These are phyloP conservation scores for Percina caprodes DNA, from an alignment of 2,113 vertebrate genomes.

Conservation along the genomic window DNA sequence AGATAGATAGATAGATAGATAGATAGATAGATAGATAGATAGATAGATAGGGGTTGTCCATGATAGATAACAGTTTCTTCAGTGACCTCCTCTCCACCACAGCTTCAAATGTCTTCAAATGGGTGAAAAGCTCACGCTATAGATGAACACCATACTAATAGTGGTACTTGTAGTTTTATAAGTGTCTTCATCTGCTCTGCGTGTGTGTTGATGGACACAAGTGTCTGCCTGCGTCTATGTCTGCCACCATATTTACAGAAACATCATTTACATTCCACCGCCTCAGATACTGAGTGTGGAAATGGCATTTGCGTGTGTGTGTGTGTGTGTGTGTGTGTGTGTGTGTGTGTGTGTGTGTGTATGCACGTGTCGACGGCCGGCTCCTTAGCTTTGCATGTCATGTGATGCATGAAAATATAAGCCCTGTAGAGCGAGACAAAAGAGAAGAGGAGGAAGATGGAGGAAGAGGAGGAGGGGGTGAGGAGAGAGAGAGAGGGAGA, in stretches of 20 bases:
- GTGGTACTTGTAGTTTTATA: neutral
- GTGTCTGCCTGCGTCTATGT: constrained; percentile 34
- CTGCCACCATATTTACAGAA: constrained; percentile 27
- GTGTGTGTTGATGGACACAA: constrained; percentile 18
- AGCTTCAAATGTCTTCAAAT: too few relatives aligned
- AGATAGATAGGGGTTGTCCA: too few relatives aligned
- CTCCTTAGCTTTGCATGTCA: constrained; percentile 66
- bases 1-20: too few relatives aligned
- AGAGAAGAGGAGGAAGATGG: constrained; percentile 17
- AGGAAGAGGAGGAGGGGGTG: too few relatives aligned
- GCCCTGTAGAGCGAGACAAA: constrained; percentile 68
- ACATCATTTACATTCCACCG: constrained; percentile 38
- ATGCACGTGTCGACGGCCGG: neutral
- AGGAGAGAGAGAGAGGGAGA: neutral
- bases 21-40: too few relatives aligned
- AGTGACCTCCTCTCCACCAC: accelerated
- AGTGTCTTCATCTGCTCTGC: neutral
- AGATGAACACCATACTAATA: too few relatives aligned
- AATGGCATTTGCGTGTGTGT: constrained; percentile 22
- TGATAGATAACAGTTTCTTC: too few relatives aligned
- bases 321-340: constrained; percentile 31
- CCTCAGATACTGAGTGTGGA: constrained; percentile 26
- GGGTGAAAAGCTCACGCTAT: too few relatives aligned
- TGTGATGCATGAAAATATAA: constrained; percentile 72
- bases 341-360: constrained; percentile 8